Base-by-base conservation (phyloP, 2,797 vertebrate species). In the Chelmon rostratus region DNA sequence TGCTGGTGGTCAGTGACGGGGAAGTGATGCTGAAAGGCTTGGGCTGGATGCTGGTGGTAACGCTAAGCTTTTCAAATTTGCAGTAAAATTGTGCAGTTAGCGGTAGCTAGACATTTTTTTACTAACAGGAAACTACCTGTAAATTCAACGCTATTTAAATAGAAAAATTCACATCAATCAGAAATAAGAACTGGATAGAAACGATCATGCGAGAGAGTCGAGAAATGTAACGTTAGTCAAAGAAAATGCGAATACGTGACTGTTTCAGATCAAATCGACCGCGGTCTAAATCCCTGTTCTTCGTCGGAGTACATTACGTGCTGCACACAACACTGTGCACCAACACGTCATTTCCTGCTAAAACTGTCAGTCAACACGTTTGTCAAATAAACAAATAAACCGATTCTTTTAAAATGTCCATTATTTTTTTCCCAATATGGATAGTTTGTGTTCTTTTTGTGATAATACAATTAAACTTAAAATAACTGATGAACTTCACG, bases 321-420 rank as follows among this genome's bases (percentile, higher is more conserved):
- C 1, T 81, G 86, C 88, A 92, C 93, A 91, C 90, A 92, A 88
- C 42, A 0, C 6, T 4, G 7, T 46, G 4, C 46, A 12, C 0
- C 4, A 0, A 1, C 0, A 42, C 86, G 81, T 88, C 63, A 91
- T 57, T 90, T 92, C 91, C 91, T 49, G 33, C 3, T 19, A 16
- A 46, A 33, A 40, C 8, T 31, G 6, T 31, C 31, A 13, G 10
- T 11, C 9, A 53, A 37, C 2, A 10, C 9, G 6, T 49, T 10
- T 38, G 25, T n/a, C 33, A 42, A 31, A 33, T 6, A 33, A 31
- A 42, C 5, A n/a, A 3, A 67, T n/a, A 31, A 28, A 50, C 4
- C 1, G 16, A 19, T 63, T 31, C 6, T 25, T n/a, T 33, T 54
- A 44, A 50, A 11, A 23, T 52, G n/a, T 44, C 28, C 33, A 10